These are phyloP conservation scores for Fulica atra DNA, from an alignment of 2,113 vertebrate genomes.

Conservation along the genomic window DNA sequence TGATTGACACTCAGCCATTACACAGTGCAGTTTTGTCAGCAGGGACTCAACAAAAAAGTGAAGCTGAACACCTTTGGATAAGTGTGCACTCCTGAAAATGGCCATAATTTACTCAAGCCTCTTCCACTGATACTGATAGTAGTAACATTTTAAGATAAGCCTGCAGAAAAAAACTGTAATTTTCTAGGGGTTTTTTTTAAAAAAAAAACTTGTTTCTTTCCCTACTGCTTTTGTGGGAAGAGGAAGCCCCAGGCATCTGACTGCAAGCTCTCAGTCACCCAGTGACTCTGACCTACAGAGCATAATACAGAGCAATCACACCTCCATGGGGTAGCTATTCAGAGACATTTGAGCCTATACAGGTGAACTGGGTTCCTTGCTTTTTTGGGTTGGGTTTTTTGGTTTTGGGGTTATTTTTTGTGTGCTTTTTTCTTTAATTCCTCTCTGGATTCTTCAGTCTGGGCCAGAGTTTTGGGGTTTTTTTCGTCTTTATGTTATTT, in stretches of 20 bases:
- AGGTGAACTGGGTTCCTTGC: conserved; percentile 23
- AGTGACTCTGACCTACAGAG: conserved; percentile 37
- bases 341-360: not conserved
- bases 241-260: conserved; percentile 50
- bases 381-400: not conserved
- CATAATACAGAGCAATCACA: conserved; percentile 57
- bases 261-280: conserved; percentile 56
- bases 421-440: not conserved
- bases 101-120: conserved; percentile 65
- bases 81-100: conserved; percentile 59
- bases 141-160: conserved; percentile 62
- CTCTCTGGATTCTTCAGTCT: not conserved
- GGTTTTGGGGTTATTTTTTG: too few species aligned
- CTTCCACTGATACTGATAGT: conserved; percentile 53
- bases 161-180: conserved; percentile 57
- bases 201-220: conserved; percentile 30
- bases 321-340: conserved; percentile 41
- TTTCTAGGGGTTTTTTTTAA: not conserved
- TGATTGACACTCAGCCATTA: conserved; percentile 55
- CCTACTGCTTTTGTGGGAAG: conserved; percentile 55
- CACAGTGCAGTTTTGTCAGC: conserved; percentile 51
- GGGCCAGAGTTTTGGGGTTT: not conserved
- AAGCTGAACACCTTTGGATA: conserved; percentile 60
- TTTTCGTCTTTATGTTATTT: not conserved
- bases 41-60: conserved; percentile 40